Evolutionary conservation across 2,888 invertebrate species (phyloP).

Genomic region (Brachylomia viminalis): DNA sequence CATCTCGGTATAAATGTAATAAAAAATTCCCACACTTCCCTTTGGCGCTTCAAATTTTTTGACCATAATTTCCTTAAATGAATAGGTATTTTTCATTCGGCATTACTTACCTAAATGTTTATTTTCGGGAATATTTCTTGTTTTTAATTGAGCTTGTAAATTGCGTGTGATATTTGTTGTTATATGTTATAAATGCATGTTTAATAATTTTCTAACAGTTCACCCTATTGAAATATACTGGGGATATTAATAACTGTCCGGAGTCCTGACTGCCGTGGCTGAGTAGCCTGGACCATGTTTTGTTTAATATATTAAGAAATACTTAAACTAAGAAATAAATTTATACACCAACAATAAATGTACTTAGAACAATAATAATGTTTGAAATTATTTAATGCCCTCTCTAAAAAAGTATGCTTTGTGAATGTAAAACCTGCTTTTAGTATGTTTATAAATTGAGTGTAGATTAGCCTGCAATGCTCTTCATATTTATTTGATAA

Average conservation of each 20-base stretch:
- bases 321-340: not conserved
- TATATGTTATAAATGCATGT: not conserved
- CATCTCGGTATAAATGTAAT: not conserved
- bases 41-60: not conserved
- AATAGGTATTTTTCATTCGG: not conserved
- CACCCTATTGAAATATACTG: not conserved
- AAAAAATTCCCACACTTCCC: not conserved
- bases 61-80: too few relatives aligned
- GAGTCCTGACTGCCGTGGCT: not conserved
- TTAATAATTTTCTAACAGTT: not conserved
- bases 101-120: too few relatives aligned
- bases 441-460: not conserved
- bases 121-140: not conserved
- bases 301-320: not conserved
- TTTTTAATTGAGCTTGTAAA: not conserved
- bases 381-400: not conserved
- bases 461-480: constrained; percentile 2
- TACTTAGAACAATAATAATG: not conserved
- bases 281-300: not conserved
- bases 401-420: not conserved
- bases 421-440: not conserved
- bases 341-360: not conserved
- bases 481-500: not conserved
- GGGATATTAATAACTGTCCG: not conserved
- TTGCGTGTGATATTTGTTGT: not conserved